Evolutionary conservation across 2,113 vertebrate species (phyloP).

Genomic region (Rhynchopsitta pachyrhyncha): DNA sequence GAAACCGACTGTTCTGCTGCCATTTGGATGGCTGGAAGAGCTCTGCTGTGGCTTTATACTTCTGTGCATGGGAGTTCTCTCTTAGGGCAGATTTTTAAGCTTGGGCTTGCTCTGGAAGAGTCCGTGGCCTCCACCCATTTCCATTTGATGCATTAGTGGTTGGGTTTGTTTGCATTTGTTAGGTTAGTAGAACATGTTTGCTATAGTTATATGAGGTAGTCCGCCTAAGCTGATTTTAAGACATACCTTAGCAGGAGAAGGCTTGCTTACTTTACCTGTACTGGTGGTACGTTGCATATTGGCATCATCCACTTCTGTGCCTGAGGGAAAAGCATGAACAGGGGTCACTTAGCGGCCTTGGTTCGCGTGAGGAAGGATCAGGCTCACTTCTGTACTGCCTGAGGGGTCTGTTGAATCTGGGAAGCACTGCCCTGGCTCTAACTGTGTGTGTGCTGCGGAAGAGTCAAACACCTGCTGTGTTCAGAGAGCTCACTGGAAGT

Average conservation of each 20-base stretch:
- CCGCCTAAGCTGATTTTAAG: background rate
- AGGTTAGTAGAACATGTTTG: background rate
- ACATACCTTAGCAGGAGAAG: background rate
- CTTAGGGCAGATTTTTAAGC: background rate
- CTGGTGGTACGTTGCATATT: background rate
- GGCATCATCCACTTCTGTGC: background rate
- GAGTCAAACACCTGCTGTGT: accelerated
- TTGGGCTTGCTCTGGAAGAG: background rate
- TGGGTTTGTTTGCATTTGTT: background rate
- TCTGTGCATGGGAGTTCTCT: background rate
- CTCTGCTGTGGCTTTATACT: background rate
- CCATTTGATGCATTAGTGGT: background rate
- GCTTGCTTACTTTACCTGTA: background rate
- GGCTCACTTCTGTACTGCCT: background rate
- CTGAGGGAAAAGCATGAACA: background rate
- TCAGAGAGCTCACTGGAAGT: background rate
- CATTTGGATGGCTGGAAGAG: background rate
- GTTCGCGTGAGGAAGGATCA: background rate
- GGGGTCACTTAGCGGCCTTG: accelerated
- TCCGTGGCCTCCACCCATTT: background rate
- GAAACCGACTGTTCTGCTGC: background rate
- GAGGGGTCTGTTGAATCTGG: background rate
- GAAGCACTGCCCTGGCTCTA: background rate
- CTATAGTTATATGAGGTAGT: background rate
- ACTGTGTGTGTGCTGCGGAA: background rate